Evolutionary conservation across 2,113 vertebrate species (phyloP), one percentile per base, ranked within the genome.

Genomic region (Myocastor coypus): DNA sequence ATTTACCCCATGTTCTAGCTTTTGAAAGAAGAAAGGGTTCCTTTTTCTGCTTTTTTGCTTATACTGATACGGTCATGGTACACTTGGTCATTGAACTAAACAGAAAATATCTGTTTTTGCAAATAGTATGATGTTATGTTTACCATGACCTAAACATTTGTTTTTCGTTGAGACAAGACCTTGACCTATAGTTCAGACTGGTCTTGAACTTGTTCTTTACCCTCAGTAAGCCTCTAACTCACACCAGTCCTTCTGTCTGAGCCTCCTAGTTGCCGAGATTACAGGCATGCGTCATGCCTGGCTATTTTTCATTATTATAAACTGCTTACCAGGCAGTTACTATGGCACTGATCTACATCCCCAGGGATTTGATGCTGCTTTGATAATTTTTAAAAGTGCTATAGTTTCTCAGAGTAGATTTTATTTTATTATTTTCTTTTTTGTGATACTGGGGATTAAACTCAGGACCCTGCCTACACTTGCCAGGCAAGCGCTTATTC

Each of bases 21-120:
- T 52, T 97, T 96, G 34, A 91, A 93, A 96, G 77, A 95, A 96
- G n/a, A 69, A 95, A 95, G 24, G 9, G 32, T 87, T 96, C 92
- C 32, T 68, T 80, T 16, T 94, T 94, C 94, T 34, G 59, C 26
- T 42, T 80, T 40, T 91, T 87, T 92, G 40, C 73, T 69, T 14
- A 52, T 14, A 66, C 71, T 92, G 83, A 59, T 82, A 52, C 93
- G 34, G 92, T 96, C 93, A 93, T 28, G 89, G 42, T 86, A 91
- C 87, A 78, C 55, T 64, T 87, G 85, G 42, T 85, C 24, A 88
- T 92, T 96, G 92, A 89, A 94, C 37, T 88, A 75, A 86, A 89
- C 34, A 92, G 14, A 77, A 93, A 90, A 95, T 5, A 96, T 37
- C 50, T 87, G 59, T 52, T 94, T 94, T 95, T 24, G 92, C 26